Base-by-base conservation (phyloP, 2,113 vertebrate genomes). In the Ammodytes marinus region DNA sequence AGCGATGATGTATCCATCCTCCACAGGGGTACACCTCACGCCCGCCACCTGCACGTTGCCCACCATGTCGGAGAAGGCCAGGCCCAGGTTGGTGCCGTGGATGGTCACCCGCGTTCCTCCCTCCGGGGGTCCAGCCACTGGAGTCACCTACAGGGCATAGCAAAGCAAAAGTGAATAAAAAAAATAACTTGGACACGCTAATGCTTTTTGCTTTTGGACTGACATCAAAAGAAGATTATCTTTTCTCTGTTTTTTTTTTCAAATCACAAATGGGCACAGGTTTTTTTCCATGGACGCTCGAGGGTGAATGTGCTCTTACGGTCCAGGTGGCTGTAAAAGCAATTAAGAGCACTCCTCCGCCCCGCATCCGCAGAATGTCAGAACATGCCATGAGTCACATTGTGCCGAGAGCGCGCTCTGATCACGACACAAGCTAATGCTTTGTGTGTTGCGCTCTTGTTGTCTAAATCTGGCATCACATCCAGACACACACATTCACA, bases 21-120 rank as follows among this genome's bases (percentile, higher is more conserved):
- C 96, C 68, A 98, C 93, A 0, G 98, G 97, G 0, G 93, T 94
- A 78, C 98, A 99, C 39, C 91, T 95, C 74, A 99, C 97, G 49
- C 97, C 98, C 0, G 98, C 98, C 84, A 99, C 97, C 92, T 97
- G 95, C 73, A 99, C 97, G 0, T 98, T 97, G 6, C 95, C 95
- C 27, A 97, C 95, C 74, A 99, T 97, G 93, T 99, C 98, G 0
- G 96, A 95, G 92, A 99, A 99, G 80, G 97, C 95, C 93, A 99
- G 93, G 14, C 98, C 98, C 46, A 99, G 95, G 92, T 99, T 99
- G 3, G 97, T 96, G 0, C 98, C 98, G 0, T 96, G 97, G 94
- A 99, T 99, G 66, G 98, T 99, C 84, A 99, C 98, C 47, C 96
- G 94, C 0, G 98, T 99, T 10, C 98, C 98, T 84, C 98, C 98